phyloP scores from a whole-genome alignment of 2,113 vertebrate species.

The Brachyhypopomus gauderio region DNA sequence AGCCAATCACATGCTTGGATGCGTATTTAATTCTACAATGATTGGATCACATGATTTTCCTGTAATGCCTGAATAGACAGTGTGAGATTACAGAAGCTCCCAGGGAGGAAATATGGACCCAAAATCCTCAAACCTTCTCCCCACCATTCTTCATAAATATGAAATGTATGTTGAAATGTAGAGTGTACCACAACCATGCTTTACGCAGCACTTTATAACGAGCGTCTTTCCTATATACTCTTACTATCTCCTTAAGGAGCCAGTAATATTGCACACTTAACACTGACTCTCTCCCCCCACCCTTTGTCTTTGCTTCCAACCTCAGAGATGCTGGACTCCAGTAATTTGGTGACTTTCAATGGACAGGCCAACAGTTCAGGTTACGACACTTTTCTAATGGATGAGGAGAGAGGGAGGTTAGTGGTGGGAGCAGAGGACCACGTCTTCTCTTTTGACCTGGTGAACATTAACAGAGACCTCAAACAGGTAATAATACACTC shows the following conservation, averaged over 20 bases:
- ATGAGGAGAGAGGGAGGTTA: slow-evolving; percentile 90
- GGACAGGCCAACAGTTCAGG: slow-evolving; percentile 92
- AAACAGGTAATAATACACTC: slow-evolving; percentile 79
- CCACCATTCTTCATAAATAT: neutral
- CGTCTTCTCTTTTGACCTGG: slow-evolving; percentile 95
- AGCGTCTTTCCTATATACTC: neutral
- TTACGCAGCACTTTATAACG: neutral
- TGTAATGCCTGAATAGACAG: slow-evolving; percentile 57
- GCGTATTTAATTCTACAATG: slow-evolving; percentile 56
- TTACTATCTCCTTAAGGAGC: neutral
- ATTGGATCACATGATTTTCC: slow-evolving; percentile 66
- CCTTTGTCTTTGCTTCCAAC: slow-evolving; percentile 61
- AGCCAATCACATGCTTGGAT: slow-evolving; percentile 71
- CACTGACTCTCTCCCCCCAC: neutral
- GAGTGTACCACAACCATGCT: no score
- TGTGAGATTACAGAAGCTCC: slow-evolving; percentile 20
- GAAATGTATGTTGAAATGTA: neutral
- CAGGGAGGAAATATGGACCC: no score
- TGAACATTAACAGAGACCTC: slow-evolving; percentile 92
- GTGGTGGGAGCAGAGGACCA: slow-evolving; percentile 96
- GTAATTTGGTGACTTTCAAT: slow-evolving; percentile 88
- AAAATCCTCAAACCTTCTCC: neutral
- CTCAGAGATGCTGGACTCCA: slow-evolving; percentile 96
- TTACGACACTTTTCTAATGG: slow-evolving; percentile 94
- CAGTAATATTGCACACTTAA: neutral